A percentile compares a stretch with the other conserved stretches of the same genome.
phyloP scores from a whole-genome alignment of 2,797 vertebrate species.

The Pseudochromis fuscus region DNA sequence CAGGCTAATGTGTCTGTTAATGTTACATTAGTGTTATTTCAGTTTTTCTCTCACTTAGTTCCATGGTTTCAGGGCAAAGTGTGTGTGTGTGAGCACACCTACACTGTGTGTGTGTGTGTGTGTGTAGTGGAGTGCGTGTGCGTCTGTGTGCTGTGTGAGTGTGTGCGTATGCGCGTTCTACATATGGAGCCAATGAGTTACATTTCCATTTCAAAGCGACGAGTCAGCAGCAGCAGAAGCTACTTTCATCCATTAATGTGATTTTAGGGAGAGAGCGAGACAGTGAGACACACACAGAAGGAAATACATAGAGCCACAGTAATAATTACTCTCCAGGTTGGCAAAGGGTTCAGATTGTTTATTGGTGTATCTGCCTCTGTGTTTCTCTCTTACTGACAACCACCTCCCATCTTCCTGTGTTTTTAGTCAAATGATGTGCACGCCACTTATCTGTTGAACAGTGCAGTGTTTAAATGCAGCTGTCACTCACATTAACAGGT shows the following conservation, averaged over 20 bases:
- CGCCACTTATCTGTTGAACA: constrained; percentile 43
- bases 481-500: constrained; percentile 57
- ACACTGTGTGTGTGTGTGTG: constrained; percentile 33
- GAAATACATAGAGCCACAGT: constrained; percentile 62
- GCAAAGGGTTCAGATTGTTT: constrained; percentile 65
- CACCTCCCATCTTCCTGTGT: constrained; percentile 34
- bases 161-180: constrained; percentile 52
- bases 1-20: constrained; percentile 81
- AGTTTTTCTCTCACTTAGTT: constrained; percentile 74
- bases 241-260: constrained; percentile 85
- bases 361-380: constrained; percentile 51
- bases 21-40: constrained; percentile 81
- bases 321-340: constrained; percentile 74
- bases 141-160: constrained; percentile 23
- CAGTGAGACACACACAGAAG: constrained; percentile 59
- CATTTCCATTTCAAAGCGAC: constrained; percentile 85
- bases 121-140: constrained; percentile 11
- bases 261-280: constrained; percentile 78
- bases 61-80: constrained; percentile 79
- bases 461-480: constrained; percentile 49
- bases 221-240: constrained; percentile 82
- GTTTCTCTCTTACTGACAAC: constrained; percentile 40
- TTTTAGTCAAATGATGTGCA: constrained; percentile 39
- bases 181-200: constrained; percentile 81
- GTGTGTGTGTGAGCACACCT: constrained; percentile 60